Evolutionary conservation across 2,797 vertebrate species (phyloP).

Genomic region (Macroramphosus scolopax): DNA sequence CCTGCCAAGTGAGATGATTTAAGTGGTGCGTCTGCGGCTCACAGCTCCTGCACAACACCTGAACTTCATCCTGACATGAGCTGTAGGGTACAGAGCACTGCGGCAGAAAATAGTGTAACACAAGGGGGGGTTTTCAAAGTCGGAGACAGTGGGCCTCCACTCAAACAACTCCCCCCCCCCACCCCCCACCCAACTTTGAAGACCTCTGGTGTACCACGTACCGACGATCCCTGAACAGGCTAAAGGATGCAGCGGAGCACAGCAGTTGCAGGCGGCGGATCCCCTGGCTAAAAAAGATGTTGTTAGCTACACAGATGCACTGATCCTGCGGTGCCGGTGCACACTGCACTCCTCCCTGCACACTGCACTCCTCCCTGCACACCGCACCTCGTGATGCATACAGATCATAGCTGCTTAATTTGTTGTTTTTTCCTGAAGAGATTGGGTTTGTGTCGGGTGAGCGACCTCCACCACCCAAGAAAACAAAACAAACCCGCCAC

Average conservation of each 20-base stretch:
- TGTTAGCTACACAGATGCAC: slow-evolving; percentile 46
- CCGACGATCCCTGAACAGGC: slow-evolving; percentile 39
- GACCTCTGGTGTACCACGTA: background rate
- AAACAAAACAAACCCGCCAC: slow-evolving; percentile 3
- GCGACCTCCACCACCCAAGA: background rate
- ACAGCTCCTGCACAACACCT: slow-evolving; percentile 67
- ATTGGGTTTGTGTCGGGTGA: slow-evolving; percentile 9
- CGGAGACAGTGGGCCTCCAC: too few species aligned
- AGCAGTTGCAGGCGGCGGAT: slow-evolving; percentile 59
- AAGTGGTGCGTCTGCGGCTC: slow-evolving; percentile 56
- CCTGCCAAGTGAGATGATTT: slow-evolving; percentile 49
- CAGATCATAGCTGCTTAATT: slow-evolving; percentile 15
- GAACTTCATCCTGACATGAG: slow-evolving; percentile 52
- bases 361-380: too few species aligned
- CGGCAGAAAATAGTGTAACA: slow-evolving; percentile 45
- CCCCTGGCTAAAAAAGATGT: slow-evolving; percentile 38
- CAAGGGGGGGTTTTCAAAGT: slow-evolving; percentile 1
- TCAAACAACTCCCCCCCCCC: too few species aligned
- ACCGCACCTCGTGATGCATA: slow-evolving; percentile 39
- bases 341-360: too few species aligned
- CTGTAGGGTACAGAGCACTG: slow-evolving; percentile 34
- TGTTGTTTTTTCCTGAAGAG: slow-evolving; percentile 21
- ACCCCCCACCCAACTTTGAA: too few species aligned
- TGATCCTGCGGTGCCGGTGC: slow-evolving; percentile 23
- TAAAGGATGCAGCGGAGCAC: slow-evolving; percentile 41